Conservation (phyloP, 2,113 vertebrate genomes). For the Leiothrix lutea region DNA sequence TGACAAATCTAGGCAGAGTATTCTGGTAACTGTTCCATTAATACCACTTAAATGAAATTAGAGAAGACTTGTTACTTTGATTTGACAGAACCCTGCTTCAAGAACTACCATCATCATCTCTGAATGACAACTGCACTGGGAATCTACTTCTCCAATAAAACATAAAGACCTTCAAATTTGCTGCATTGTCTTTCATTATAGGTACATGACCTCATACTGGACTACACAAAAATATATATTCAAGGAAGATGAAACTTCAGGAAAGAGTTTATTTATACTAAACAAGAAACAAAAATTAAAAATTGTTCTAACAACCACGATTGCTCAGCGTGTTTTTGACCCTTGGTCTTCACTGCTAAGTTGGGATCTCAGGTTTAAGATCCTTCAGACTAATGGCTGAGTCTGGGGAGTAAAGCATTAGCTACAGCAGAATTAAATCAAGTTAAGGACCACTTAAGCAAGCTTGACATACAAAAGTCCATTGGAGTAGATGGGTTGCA, state of each 20-base stretch:
- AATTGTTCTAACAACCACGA: background rate
- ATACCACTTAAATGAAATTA: background rate
- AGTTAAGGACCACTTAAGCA: background rate
- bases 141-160: background rate
- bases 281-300: background rate
- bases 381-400: background rate
- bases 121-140: background rate
- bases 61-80: background rate
- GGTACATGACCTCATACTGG: background rate
- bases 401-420: background rate
- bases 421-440: background rate
- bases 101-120: background rate
- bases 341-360: background rate
- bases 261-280: background rate
- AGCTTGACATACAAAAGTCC: background rate
- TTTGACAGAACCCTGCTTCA: background rate
- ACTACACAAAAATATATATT: background rate
- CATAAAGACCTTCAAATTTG: background rate
- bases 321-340: background rate
- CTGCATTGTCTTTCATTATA: background rate
- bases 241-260: background rate
- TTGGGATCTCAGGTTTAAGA: background rate
- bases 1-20: background rate
- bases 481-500: background rate
- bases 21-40: background rate